These are phyloP conservation scores for Semicossyphus pulcher DNA, from an alignment of 2,113 vertebrate genomes.

Conservation along the genomic window DNA sequence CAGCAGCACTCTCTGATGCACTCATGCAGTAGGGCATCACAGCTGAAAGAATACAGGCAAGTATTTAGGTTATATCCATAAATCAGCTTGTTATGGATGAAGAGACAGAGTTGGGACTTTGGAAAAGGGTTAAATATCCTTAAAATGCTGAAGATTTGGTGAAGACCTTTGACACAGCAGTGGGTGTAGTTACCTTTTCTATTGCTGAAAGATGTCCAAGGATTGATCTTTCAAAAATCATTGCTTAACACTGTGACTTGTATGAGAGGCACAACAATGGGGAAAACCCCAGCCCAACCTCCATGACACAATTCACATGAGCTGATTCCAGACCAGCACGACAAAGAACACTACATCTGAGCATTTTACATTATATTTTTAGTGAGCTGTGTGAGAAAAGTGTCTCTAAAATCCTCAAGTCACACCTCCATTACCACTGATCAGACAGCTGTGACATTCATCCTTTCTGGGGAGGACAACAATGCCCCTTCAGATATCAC, in stretches of 20 bases:
- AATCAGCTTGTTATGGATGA: no score
- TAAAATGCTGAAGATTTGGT: neutral
- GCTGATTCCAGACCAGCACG: neutral
- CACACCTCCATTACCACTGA: neutral
- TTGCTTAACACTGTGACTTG: neutral
- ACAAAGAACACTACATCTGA: neutral
- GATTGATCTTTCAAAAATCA: neutral
- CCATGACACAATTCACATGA: neutral
- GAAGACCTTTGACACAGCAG: neutral
- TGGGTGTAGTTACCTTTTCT: neutral
- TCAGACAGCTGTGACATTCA: neutral
- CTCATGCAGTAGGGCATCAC: no score
- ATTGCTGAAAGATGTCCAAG: neutral
- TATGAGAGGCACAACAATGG: conserved; percentile 1
- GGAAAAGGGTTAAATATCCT: no score
- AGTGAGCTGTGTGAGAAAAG: no score
- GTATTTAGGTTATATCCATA: no score
- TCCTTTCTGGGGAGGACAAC: neutral
- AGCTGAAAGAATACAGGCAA: no score
- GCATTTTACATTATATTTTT: neutral
- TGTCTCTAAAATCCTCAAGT: neutral
- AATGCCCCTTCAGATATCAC: neutral
- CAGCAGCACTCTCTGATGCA: no score
- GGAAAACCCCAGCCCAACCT: neutral
- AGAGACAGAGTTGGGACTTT: no score